These are phyloP conservation scores for Prionchulus punctatus DNA, from an alignment of 2,888 invertebrate genomes.

Conservation along the genomic window DNA sequence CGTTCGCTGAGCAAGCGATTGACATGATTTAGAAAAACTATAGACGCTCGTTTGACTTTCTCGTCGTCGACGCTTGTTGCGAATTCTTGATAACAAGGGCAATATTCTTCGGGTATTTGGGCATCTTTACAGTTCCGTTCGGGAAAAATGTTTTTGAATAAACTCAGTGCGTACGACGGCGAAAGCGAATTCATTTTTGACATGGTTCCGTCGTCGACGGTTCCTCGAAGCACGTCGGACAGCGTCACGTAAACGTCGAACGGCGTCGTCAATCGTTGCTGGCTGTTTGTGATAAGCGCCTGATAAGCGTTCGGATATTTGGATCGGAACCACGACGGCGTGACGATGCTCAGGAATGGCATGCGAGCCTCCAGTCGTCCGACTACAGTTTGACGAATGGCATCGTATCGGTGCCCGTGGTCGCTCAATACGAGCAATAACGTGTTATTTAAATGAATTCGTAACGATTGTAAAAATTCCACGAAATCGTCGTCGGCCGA, in stretches of 20 bases:
- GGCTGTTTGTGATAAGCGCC: constrained; percentile 26
- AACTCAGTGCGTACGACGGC: constrained; percentile 2
- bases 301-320: constrained; percentile 25
- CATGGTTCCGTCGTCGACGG: too few species aligned
- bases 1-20: not conserved
- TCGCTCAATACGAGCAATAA: constrained; percentile 30
- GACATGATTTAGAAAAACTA: not conserved
- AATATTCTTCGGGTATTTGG: constrained; percentile 20
- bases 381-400: constrained; percentile 33
- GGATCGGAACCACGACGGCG: constrained; percentile 27
- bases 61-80: not conserved
- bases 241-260: constrained; percentile 35
- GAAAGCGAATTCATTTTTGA: not conserved
- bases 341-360: constrained; percentile 32
- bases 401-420: constrained; percentile 36
- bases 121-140: constrained; percentile 18
- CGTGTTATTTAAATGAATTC: constrained; percentile 16
- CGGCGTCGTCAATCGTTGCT: constrained; percentile 32
- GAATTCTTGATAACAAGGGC: constrained; percentile 18
- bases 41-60: not conserved
- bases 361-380: constrained; percentile 36
- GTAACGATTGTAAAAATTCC: constrained; percentile 16
- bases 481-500: constrained; percentile 17
- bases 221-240: constrained; percentile 15
- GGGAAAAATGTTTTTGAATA: constrained; percentile 15